Evolutionary conservation across 2,888 invertebrate species (phyloP).

Genomic region (Muscina levida): DNA sequence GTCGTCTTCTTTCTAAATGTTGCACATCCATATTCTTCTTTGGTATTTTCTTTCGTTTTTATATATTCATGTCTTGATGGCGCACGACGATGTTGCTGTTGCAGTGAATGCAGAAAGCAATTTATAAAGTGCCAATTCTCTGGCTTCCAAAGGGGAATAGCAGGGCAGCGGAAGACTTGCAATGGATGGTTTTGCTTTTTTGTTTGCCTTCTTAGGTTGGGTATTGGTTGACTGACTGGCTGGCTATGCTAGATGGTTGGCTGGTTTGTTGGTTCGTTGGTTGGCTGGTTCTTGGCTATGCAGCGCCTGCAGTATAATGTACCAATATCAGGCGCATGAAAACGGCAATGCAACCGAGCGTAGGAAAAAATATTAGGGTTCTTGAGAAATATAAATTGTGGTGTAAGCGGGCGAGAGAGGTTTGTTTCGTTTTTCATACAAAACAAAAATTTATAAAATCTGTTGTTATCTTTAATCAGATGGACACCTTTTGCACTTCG

Average conservation of each 20-base stretch:
- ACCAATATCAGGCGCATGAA: slow-evolving; percentile 25
- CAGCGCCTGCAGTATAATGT: slow-evolving; percentile 56
- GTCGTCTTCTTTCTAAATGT: neutral
- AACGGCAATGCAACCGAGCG: slow-evolving; percentile 60
- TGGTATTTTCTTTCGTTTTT: slow-evolving; percentile 11
- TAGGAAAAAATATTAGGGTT: slow-evolving; percentile 61
- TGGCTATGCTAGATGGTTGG: slow-evolving; percentile 61
- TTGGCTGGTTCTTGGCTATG: slow-evolving; percentile 65
- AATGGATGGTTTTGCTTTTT: slow-evolving; percentile 15
- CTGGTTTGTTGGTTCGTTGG: no score
- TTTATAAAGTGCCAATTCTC: slow-evolving; percentile 64
- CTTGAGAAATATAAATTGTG: slow-evolving; percentile 59
- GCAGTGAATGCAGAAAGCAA: slow-evolving; percentile 62
- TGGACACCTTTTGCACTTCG: no score
- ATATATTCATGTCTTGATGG: slow-evolving; percentile 13
- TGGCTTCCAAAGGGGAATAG: slow-evolving; percentile 43
- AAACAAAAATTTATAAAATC: no score
- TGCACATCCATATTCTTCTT: neutral
- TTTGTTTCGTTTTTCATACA: no score
- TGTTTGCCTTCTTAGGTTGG: slow-evolving; percentile 18
- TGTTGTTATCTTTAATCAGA: no score
- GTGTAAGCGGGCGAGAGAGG: no score
- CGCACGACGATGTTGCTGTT: slow-evolving; percentile 23
- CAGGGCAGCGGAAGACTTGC: slow-evolving; percentile 28
- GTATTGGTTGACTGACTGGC: slow-evolving; percentile 34